Evolutionary conservation across 2,797 vertebrate genomes (phyloP).

Genomic region (Platyrinchus mystaceus): DNA sequence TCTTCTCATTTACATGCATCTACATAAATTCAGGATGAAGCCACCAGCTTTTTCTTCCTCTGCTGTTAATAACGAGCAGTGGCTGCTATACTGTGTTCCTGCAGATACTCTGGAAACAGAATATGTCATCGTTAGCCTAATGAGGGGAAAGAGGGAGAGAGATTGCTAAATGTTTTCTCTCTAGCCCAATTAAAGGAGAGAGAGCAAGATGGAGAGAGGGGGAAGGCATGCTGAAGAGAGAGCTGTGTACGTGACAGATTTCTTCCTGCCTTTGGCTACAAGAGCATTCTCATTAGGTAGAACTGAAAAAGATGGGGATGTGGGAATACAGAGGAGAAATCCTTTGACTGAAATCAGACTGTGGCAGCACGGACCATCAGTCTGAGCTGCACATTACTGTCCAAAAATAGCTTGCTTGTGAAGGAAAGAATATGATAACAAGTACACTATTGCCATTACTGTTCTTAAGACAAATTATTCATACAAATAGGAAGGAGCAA

Average conservation of each 20-base stretch:
- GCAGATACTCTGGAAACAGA: constrained; percentile 24
- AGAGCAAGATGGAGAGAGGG: not conserved
- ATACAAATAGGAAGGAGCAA: not conserved
- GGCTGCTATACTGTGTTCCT: not conserved
- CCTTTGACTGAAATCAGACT: not conserved
- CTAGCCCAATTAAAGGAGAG: constrained; percentile 35
- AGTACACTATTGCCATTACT: not conserved
- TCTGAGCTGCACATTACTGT: not conserved
- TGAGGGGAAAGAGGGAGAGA: constrained; percentile 32
- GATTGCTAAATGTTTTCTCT: constrained; percentile 49
- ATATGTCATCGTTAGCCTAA: constrained; percentile 52
- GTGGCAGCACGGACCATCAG: not conserved
- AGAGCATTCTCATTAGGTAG: not conserved
- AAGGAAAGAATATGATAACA: not conserved
- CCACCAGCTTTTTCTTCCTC: not conserved
- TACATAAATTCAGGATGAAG: constrained; percentile 11
- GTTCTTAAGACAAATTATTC: not conserved
- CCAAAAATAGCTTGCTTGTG: not conserved
- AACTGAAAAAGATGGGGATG: constrained; percentile 4
- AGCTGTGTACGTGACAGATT: constrained; percentile 6
- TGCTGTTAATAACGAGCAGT: constrained; percentile 26
- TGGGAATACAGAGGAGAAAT: constrained; percentile 21
- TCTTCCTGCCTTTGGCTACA: constrained; percentile 27
- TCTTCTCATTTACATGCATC: constrained; percentile 20
- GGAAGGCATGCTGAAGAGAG: not conserved